Percentiles rank a stretch among this genome's conserved stretches.
Conservation (phyloP, 2,797 vertebrate species). For the Rhinophrynus dorsalis region DNA sequence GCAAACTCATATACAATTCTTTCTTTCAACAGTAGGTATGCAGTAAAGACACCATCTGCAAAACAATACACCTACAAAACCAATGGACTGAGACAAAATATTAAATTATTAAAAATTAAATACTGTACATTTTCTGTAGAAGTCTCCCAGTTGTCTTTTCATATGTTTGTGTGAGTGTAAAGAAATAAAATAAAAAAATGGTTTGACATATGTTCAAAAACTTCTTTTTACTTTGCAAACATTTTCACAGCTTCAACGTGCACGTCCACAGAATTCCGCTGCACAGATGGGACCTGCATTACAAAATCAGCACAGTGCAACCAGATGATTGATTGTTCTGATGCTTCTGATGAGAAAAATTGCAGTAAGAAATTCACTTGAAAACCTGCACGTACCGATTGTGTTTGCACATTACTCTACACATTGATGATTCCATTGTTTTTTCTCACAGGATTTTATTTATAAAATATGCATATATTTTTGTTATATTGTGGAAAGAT, state of each 20-base stretch:
- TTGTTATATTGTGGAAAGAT: too few relatives aligned
- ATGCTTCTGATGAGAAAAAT: conserved; percentile 91
- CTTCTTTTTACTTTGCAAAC: not conserved
- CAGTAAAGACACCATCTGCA: too few relatives aligned
- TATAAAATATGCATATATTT: not conserved
- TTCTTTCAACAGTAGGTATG: too few relatives aligned
- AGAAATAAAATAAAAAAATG: not conserved
- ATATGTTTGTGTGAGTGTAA: too few relatives aligned
- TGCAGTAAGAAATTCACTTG: conserved; percentile 79
- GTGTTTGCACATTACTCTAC: not conserved
- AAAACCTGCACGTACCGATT: conserved; percentile 6
- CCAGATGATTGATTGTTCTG: conserved; percentile 91
- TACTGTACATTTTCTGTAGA: too few relatives aligned
- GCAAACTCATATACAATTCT: too few relatives aligned
- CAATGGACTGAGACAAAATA: conserved; percentile 8
- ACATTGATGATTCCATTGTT: not conserved
- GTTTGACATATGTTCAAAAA: not conserved
- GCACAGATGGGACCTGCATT: conserved; percentile 84
- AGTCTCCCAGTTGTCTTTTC: too few relatives aligned
- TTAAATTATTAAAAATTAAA: too few relatives aligned
- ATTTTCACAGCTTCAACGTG: conserved; percentile 68
- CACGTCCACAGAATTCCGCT: conserved; percentile 83
- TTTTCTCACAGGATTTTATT: not conserved
- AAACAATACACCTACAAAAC: too few relatives aligned
- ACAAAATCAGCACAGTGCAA: conserved; percentile 88